Percentiles rank a stretch among this genome's conserved stretches.
Conservation (phyloP, 2,797 vertebrate genomes). For the Tangara arthus region DNA sequence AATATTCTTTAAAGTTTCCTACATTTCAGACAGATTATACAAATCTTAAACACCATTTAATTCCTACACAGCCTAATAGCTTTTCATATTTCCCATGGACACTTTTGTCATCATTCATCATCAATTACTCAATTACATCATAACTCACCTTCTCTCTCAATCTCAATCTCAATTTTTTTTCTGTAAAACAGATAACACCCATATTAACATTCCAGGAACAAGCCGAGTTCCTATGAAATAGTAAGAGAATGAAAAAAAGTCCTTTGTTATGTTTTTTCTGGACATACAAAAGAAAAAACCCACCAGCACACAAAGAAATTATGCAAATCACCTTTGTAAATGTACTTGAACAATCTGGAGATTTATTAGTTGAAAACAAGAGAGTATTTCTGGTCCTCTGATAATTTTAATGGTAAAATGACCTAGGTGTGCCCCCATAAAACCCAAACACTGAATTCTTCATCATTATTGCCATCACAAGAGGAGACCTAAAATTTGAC, state of each 20-base stretch:
- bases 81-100: not conserved
- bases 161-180: not conserved
- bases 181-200: not conserved
- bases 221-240: not conserved
- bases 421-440: not conserved
- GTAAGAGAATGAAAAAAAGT: not conserved
- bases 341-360: not conserved
- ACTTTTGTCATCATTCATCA: not conserved
- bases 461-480: not conserved
- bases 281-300: not conserved
- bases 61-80: not conserved
- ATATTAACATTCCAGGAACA: not conserved
- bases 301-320: not conserved
- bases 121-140: not conserved
- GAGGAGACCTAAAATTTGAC: constrained; percentile 12
- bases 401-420: not conserved
- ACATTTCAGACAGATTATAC: not conserved
- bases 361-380: not conserved
- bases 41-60: not conserved
- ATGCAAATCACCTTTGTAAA: not conserved
- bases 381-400: not conserved
- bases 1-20: not conserved
- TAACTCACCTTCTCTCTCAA: not conserved
- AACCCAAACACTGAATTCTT: not conserved
- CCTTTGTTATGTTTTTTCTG: not conserved